These are phyloP conservation scores for Leptodactylus fuscus DNA, from an alignment of 2,113 vertebrate species.

Conservation along the genomic window DNA sequence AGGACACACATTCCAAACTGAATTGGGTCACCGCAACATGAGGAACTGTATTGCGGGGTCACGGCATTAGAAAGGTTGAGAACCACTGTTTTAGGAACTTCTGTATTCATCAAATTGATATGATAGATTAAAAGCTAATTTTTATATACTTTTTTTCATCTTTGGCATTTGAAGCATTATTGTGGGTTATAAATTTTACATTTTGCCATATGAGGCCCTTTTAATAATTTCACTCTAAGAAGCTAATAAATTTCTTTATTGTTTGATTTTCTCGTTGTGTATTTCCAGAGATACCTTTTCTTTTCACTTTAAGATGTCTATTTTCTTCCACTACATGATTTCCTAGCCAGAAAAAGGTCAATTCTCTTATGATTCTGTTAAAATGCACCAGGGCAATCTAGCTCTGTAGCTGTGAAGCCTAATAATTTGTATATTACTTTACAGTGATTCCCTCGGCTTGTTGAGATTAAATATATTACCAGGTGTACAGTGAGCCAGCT, in stretches of 20 bases:
- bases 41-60: no score
- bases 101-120: no score
- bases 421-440: conserved; percentile 29
- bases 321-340: conserved; percentile 15
- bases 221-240: not conserved
- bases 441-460: conserved; percentile 19
- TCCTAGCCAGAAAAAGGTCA: conserved; percentile 36
- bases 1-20: no score
- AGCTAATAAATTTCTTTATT: not conserved
- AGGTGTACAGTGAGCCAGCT: conserved; percentile 8
- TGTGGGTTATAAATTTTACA: no score
- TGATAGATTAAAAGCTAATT: no score
- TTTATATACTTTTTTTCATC: no score
- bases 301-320: conserved; percentile 21
- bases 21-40: no score
- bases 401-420: not conserved
- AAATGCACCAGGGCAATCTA: conserved; percentile 17
- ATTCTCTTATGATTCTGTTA: conserved; percentile 40
- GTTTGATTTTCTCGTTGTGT: not conserved
- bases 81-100: no score
- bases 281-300: not conserved
- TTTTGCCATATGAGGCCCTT: no score
- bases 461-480: conserved; percentile 40
- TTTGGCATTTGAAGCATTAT: no score
- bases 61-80: no score